Evolutionary conservation across 2,113 vertebrate species (phyloP).

Genomic region (Turdus rufiventris): DNA sequence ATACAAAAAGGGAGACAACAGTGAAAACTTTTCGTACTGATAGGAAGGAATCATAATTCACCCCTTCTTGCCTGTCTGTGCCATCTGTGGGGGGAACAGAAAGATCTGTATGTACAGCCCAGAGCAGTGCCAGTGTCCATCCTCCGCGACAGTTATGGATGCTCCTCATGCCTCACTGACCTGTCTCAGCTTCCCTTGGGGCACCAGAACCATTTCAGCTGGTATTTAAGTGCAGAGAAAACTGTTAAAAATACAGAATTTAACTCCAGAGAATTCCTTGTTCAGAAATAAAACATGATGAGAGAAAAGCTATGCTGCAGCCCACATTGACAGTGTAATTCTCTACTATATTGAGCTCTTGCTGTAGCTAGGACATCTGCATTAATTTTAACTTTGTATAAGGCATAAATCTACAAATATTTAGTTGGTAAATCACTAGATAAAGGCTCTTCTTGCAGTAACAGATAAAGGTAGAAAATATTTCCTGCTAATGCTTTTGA

Average conservation of each 20-base stretch:
- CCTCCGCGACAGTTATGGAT: not conserved
- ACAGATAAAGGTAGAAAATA: not conserved
- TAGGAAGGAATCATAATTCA: not conserved
- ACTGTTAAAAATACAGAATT: not conserved
- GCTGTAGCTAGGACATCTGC: not conserved
- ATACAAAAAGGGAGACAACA: not conserved
- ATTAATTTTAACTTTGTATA: not conserved
- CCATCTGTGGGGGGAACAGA: not conserved
- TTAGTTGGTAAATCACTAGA: not conserved
- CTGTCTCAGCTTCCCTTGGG: not conserved
- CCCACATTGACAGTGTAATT: rapidly evolving
- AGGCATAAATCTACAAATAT: not conserved
- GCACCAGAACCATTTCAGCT: not conserved
- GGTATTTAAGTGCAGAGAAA: not conserved
- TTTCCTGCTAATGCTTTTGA: not conserved
- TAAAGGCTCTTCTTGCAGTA: not conserved
- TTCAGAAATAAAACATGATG: not conserved
- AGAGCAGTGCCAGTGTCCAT: not conserved
- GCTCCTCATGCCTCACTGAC: not conserved
- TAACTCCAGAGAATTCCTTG: not conserved
- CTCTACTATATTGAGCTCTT: not conserved
- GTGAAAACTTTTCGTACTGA: not conserved
- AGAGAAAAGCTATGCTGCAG: not conserved
- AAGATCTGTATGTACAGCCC: rapidly evolving
- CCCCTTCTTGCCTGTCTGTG: not conserved